phyloP scores from a whole-genome alignment of 1,140 invertebrate species.

The Apis mellifera region Amel_HAv3.1 CM009936.2:12776501-12777000 shows the following conservation, averaged over 20 bases:
- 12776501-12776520: too few species aligned
- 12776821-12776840: conserved; percentile 78
- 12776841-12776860: conserved; percentile 77
- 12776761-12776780: conserved; percentile 72
- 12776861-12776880: conserved; percentile 76
- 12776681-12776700: not conserved
- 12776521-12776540: too few species aligned
- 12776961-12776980: conserved; percentile 14
- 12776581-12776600: not conserved
- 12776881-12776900: conserved; percentile 74
- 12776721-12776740: conserved; percentile 51
- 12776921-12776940: conserved; percentile 65
- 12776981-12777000: not conserved
- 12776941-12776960: conserved; percentile 26
- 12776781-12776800: conserved; percentile 63
- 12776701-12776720: not conserved
- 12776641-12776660: conserved; percentile 15
- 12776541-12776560: too few species aligned
- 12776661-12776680: too few species aligned
- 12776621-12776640: not conserved
- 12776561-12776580: too few species aligned
- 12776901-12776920: conserved; percentile 76
- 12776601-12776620: not conserved
- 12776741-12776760: conserved; percentile 62
- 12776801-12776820: conserved; percentile 70